Conservation (phyloP, 2,797 vertebrate species). For the Danio aesculapii region DNA sequence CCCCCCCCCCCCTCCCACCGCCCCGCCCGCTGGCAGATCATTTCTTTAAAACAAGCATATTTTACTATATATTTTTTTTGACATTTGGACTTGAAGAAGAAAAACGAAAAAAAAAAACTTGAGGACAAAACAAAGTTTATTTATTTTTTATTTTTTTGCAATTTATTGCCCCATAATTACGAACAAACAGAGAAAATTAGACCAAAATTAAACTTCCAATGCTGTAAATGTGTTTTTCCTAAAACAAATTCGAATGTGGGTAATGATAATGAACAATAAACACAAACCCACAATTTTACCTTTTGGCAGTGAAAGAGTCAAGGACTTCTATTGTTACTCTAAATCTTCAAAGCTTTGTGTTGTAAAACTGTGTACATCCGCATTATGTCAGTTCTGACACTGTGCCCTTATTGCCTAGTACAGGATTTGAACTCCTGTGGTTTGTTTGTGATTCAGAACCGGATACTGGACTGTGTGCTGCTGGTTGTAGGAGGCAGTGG, state of each 20-base stretch:
- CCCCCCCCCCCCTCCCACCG: too few relatives aligned
- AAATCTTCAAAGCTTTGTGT: conserved; percentile 46
- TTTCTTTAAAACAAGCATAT: too few relatives aligned
- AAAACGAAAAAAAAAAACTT: too few relatives aligned
- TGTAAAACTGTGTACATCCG: not conserved
- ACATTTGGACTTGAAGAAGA: too few relatives aligned
- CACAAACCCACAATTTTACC: not conserved
- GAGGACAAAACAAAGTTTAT: too few relatives aligned
- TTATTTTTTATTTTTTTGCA: too few relatives aligned
- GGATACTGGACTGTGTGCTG: conserved; percentile 78
- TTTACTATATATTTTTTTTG: too few relatives aligned
- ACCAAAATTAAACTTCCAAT: conserved; percentile 28
- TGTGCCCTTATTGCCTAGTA: not conserved
- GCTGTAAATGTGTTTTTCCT: conserved; percentile 10
- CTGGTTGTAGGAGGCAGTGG: conserved; percentile 73
- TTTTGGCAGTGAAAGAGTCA: not conserved
- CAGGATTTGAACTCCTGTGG: conserved; percentile 29
- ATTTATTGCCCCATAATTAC: too few relatives aligned
- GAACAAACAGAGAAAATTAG: not conserved
- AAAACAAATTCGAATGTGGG: conserved; percentile 39
- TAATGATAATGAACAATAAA: not conserved
- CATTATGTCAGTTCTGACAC: not conserved
- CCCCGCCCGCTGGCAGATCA: too few relatives aligned
- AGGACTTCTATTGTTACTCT: conserved; percentile 23
- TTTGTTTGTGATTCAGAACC: conserved; percentile 70